Evolutionary conservation across 2,888 invertebrate genomes (phyloP).

Genomic region (Boloria selene): DNA sequence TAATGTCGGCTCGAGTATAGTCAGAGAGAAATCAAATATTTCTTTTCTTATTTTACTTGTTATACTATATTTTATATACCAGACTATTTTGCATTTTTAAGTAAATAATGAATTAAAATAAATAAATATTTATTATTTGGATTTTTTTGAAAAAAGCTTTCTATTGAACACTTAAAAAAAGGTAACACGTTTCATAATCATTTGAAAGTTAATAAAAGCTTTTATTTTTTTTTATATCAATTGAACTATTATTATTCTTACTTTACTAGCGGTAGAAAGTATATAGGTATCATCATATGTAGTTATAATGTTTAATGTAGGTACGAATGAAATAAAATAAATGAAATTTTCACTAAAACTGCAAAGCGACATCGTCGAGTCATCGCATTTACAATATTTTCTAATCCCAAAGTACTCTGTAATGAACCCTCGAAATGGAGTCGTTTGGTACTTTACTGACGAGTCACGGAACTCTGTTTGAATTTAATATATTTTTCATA

Average conservation of each 20-base stretch:
- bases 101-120: no score
- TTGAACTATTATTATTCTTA: no score
- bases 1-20: slow-evolving; percentile 34
- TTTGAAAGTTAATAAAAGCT: no score
- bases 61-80: background rate
- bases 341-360: background rate
- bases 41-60: background rate
- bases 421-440: slow-evolving; percentile 74
- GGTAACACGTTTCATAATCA: no score
- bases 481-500: slow-evolving; percentile 82
- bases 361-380: slow-evolving; percentile 44
- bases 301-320: no score
- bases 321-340: background rate
- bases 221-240: no score
- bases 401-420: slow-evolving; percentile 50
- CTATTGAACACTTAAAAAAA: no score
- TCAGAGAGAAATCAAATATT: background rate
- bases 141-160: no score
- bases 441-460: slow-evolving; percentile 80
- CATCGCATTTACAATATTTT: slow-evolving; percentile 29
- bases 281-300: no score
- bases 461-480: slow-evolving; percentile 79
- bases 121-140: no score
- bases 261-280: no score
- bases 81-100: no score